Evolutionary conservation across 2,113 vertebrate genomes (phyloP), one percentile per base, ranked within the genome.

Genomic region (Hypanus sabinus): DNA sequence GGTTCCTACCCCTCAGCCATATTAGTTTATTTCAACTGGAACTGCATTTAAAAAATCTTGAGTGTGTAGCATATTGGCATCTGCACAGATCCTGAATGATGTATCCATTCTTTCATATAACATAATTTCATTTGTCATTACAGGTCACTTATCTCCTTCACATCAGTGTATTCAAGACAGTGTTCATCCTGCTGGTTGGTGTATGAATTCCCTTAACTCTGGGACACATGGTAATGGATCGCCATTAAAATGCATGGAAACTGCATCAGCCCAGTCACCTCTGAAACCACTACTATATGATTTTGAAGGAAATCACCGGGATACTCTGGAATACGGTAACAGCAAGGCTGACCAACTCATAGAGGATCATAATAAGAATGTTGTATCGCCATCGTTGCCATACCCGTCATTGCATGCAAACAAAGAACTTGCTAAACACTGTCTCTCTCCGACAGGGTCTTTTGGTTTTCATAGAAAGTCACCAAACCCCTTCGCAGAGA

Each of bases 271-370:
- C 94, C 96, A 96, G 94, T 96, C 97, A 94, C 96, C 96, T 93
- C 96, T 96, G 96, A 97, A 96, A 94, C 96, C 97, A 94, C 96
- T 97, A 95, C 96, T 97, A 94, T 97, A 96, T 79, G 97, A 98
- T 96, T 96, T 96, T 95, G 97, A 97, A 95, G 97, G 98, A 96
- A 98, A 98, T 97, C 97, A 97, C 96, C 96, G 95, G 76, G 96
- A 97, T 95, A 96, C 96, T 93, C 96, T 95, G 80, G 97, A 97
- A 96, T 97, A 96, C 95, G 97, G 97, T 97, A 97, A 97, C 95
- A 96, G 95, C 88, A 95, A 95, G 95, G 94, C 96, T 94, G 94
- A 70, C 94, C 94, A 94, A 93, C 94, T 94, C 11, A 96, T 95
- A 94, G 94, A 96, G 88, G 95, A 95, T 94, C 94, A 95, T 93